Conservation (phyloP, 2,888 invertebrate genomes). For the Ormyrus labotus region DNA sequence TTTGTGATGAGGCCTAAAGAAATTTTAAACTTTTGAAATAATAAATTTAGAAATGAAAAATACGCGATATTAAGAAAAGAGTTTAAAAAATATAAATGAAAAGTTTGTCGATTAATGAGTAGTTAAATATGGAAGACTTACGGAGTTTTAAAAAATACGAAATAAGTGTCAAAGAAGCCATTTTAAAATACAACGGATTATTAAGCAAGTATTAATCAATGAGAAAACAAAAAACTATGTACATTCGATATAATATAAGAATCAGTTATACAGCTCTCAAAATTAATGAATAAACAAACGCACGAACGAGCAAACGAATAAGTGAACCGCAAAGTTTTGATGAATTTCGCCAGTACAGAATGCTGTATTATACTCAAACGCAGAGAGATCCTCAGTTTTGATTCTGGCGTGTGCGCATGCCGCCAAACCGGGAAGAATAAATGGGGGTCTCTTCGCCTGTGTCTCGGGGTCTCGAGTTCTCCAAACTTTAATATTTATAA, state of each 20-base stretch:
- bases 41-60: neutral
- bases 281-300: conserved; percentile 30
- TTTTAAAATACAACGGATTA: neutral
- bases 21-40: neutral
- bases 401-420: conserved; percentile 71
- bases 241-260: conserved; percentile 13
- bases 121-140: too few species aligned
- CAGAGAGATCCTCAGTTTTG: conserved; percentile 64
- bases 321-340: conserved; percentile 44
- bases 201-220: neutral
- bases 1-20: conserved; percentile 28
- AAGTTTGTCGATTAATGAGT: neutral
- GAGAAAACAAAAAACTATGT: neutral
- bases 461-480: conserved; percentile 74
- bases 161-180: too few species aligned
- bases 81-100: neutral
- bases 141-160: too few species aligned
- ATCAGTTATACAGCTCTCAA: conserved; percentile 14
- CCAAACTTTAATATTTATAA: conserved; percentile 63
- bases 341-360: conserved; percentile 31
- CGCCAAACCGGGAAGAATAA: conserved; percentile 53
- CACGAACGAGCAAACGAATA: conserved; percentile 46
- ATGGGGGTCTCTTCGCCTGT: conserved; percentile 62
- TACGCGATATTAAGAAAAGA: neutral
- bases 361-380: conserved; percentile 71